phyloP scores from a whole-genome alignment of 2,888 invertebrate genomes.

The Dorcus parallelipipedus region DNA sequence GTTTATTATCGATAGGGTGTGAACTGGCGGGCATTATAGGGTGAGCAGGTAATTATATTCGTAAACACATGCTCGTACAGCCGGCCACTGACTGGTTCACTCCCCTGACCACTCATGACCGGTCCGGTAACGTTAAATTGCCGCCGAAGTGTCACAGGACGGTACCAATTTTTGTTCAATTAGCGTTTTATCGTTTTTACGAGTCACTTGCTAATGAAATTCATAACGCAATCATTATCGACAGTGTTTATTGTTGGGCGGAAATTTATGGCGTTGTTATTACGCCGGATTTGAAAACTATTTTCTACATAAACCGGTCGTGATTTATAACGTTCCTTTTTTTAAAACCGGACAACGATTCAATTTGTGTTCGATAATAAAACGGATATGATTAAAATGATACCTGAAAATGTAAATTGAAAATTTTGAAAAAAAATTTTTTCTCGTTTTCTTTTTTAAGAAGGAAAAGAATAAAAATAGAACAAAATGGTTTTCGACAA shows the following conservation, averaged over 20 bases:
- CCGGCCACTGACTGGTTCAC: neutral
- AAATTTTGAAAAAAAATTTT: no score
- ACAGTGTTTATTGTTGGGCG: neutral
- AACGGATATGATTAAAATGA: no score
- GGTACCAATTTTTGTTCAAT: neutral
- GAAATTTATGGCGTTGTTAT: no score
- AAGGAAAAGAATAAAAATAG: no score
- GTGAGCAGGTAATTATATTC: slow-evolving; percentile 25
- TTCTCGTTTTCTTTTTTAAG: no score
- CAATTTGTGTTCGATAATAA: no score
- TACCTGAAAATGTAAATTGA: no score
- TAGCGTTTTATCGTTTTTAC: neutral
- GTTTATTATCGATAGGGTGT: slow-evolving; percentile 1
- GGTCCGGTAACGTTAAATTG: neutral
- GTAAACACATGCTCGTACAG: slow-evolving; percentile 25
- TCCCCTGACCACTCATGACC: neutral
- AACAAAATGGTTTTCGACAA: no score
- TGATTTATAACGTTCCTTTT: no score
- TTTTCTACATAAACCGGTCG: no score
- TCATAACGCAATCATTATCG: neutral
- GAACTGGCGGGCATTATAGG: slow-evolving; percentile 1
- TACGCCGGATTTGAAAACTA: no score
- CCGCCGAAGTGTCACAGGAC: neutral
- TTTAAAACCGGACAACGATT: no score
- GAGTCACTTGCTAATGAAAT: neutral